phyloP scores from a whole-genome alignment of 1,140 invertebrate species.

The Xylocopa sonorina region DNA sequence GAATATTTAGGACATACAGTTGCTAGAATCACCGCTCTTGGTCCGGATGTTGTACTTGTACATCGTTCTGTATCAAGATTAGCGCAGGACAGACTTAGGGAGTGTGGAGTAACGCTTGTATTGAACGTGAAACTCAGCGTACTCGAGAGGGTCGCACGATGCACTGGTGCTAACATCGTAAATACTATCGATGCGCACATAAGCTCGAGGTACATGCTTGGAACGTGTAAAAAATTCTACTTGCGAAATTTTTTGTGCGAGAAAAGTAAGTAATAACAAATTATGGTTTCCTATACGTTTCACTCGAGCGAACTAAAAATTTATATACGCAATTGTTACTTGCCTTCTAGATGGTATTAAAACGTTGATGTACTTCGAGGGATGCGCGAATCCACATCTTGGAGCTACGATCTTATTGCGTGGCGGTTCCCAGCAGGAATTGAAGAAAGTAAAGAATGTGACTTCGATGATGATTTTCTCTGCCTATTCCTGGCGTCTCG shows the following conservation, averaged over 20 bases:
- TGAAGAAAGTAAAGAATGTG: constrained; percentile 92
- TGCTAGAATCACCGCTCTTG: constrained; percentile 91
- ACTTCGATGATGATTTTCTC: constrained; percentile 91
- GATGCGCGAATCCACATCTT: constrained; percentile 90
- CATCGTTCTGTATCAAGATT: constrained; percentile 94
- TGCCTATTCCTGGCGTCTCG: constrained; percentile 95
- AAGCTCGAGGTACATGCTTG: constrained; percentile 91
- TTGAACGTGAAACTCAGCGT: constrained; percentile 94
- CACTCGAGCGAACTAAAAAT: background rate
- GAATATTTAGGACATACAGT: constrained; percentile 95
- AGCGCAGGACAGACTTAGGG: constrained; percentile 93
- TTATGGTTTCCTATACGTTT: background rate
- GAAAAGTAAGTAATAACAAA: constrained; percentile 76
- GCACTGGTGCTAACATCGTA: constrained; percentile 93
- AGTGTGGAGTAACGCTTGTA: constrained; percentile 91
- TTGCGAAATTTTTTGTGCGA: constrained; percentile 86
- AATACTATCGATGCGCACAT: constrained; percentile 94
- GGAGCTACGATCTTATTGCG: constrained; percentile 95
- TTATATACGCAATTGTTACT: constrained; percentile 42
- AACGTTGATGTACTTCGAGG: constrained; percentile 97
- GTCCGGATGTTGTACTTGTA: constrained; percentile 94
- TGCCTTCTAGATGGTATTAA: constrained; percentile 85
- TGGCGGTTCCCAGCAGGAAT: constrained; percentile 89
- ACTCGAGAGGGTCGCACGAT: constrained; percentile 91
- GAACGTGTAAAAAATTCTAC: constrained; percentile 93